These are phyloP conservation scores for Kradibia gibbosae DNA, from an alignment of 1,140 invertebrate genomes.

Conservation along the genomic window DNA sequence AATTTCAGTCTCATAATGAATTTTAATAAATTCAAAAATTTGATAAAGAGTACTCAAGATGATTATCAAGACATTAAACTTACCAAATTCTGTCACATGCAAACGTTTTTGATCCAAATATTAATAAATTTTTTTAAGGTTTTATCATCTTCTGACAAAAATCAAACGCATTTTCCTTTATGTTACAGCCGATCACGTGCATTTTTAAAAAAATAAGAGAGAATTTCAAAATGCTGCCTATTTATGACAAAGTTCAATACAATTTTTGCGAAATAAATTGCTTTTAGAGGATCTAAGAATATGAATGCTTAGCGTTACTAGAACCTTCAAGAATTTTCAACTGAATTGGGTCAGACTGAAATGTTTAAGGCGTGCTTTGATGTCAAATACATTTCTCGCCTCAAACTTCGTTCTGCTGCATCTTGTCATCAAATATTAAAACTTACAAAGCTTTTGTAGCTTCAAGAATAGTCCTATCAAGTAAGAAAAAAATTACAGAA, in stretches of 20 bases:
- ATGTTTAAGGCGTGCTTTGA: constrained; percentile 58
- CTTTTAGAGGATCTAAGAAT: neutral
- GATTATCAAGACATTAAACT: too few relatives aligned
- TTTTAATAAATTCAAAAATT: too few relatives aligned
- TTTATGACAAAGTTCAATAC: neutral
- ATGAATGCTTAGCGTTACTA: constrained; percentile 30
- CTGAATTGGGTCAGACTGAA: constrained; percentile 58
- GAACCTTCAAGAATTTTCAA: constrained; percentile 50
- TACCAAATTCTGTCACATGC: too few relatives aligned
- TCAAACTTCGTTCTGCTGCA: constrained; percentile 53
- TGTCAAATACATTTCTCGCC: constrained; percentile 62
- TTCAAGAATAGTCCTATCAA: neutral
- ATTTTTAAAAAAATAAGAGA: neutral
- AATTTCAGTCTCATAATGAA: too few relatives aligned
- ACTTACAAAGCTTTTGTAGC: constrained; percentile 3
- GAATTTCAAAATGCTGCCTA: neutral
- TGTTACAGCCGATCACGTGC: neutral
- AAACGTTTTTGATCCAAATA: too few relatives aligned
- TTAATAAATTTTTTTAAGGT: too few relatives aligned
- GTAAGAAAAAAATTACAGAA: too few relatives aligned
- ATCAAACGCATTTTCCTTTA: neutral
- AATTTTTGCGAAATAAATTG: neutral
- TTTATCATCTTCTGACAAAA: too few relatives aligned
- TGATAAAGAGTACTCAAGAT: too few relatives aligned
- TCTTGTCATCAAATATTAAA: constrained; percentile 27